Evolutionary conservation across 2,113 vertebrate species (phyloP), one percentile per base, ranked within the genome.

Genomic region (Silurus asotus): DNA sequence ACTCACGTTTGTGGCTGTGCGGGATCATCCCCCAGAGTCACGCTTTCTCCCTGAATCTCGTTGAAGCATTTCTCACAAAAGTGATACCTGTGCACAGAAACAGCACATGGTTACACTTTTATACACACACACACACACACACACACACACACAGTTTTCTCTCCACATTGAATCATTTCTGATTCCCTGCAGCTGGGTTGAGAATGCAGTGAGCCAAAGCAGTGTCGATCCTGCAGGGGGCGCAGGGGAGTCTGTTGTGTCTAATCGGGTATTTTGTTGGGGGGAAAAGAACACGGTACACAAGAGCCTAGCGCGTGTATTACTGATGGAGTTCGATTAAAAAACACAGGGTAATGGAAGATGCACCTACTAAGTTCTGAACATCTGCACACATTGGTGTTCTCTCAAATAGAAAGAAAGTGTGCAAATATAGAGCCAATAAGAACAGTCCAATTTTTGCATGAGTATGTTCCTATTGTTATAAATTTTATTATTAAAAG

Each of bases 61-160:
- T 97, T 99, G 95, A 99, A 99, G 95, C 98, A 99, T 94, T 99
- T 99, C 94, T 99, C 98, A 94, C 98, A 99, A 94, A 99, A 99
- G 95, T 99, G 98, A 96, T 99, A 99, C 96, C 98, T 99, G 95
- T 89, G 94, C 92, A 93, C 93, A 94, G 95, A 94, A 95, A 94
- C 93, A 93, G 93, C 90, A 95, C 92, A 95, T 93, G 89, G 37
- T 87, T 9, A 37, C 37, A 37, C 37, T 37, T 37, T 2, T 37
- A 37, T 37, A 37, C 3, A 37, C 3, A 37, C 3, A 37, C 3
- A 37, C 3, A 37, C 3, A 37, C 3, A 37, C 37, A 37, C 2
- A 37, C 37, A 37, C 53, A 59, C 15, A 4, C 19, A 4, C 0
- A 10, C 20, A 81, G 15, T 79, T 67, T 1, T 23, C n/a, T 8